Percentiles rank a stretch among this genome's conserved stretches.
These are phyloP conservation scores for Lates japonicus DNA, from an alignment of 2,797 vertebrate genomes.

Conservation along the genomic window DNA sequence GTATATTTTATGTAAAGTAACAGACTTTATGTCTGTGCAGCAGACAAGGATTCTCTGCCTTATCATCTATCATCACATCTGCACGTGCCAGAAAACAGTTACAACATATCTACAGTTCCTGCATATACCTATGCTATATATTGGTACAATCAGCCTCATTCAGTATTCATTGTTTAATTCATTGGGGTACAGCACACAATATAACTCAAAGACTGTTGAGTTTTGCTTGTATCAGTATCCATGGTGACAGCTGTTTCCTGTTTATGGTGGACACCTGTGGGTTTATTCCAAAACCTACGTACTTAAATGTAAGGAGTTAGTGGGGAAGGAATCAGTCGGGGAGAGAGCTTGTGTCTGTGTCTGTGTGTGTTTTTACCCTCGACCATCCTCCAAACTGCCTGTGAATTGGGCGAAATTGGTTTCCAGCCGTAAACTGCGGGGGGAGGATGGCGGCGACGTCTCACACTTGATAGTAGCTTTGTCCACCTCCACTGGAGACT, in stretches of 20 bases:
- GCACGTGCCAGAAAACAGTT: not conserved
- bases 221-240: not conserved
- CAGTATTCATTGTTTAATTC: not conserved
- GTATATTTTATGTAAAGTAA: not conserved
- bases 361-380: conserved; percentile 84
- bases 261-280: not conserved
- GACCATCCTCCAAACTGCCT: conserved; percentile 94
- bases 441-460: conserved; percentile 96
- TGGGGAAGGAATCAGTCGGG: not conserved
- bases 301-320: not conserved
- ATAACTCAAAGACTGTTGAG: not conserved
- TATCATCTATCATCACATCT: not conserved
- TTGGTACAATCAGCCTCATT: too few species aligned
- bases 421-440: conserved; percentile 92
- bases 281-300: not conserved
- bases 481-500: conserved; percentile 97
- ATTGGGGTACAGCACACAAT: not conserved
- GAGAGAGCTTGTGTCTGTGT: not conserved
- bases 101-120: not conserved
- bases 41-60: not conserved
- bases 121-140: too few species aligned
- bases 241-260: not conserved
- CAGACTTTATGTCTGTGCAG: not conserved
- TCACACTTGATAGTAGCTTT: conserved; percentile 99
- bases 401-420: conserved; percentile 92